Evolutionary conservation across 1,140 invertebrate species (phyloP).

Genomic region (Drepana arcuata): DNA sequence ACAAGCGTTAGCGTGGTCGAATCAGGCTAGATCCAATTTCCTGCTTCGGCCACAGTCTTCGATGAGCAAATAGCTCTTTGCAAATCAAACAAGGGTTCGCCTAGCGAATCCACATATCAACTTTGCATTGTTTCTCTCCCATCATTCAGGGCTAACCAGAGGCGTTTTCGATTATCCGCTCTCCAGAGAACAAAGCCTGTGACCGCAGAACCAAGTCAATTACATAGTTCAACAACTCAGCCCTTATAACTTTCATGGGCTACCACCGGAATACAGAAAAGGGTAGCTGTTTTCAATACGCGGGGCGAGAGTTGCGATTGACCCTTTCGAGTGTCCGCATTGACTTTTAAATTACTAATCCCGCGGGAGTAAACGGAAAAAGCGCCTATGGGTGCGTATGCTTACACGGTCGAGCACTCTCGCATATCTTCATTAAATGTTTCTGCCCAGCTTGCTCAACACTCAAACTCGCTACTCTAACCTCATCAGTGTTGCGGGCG

Average conservation of each 20-base stretch:
- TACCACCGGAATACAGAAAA: constrained; percentile 68
- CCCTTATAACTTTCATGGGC: constrained; percentile 70
- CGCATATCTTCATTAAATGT: constrained; percentile 63
- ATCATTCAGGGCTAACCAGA: constrained; percentile 57
- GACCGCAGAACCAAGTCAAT: constrained; percentile 68
- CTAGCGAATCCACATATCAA: constrained; percentile 65
- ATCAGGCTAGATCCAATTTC: constrained; percentile 56
- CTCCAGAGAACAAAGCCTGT: constrained; percentile 59
- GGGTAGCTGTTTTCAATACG: constrained; percentile 69
- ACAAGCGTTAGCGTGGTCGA: constrained; percentile 51
- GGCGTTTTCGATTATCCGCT: constrained; percentile 68
- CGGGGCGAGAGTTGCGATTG: constrained; percentile 53
- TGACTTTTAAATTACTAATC: constrained; percentile 72
- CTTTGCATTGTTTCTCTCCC: constrained; percentile 63
- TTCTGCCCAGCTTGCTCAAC: constrained; percentile 43
- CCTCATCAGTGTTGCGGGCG: no score
- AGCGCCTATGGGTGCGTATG: constrained; percentile 44
- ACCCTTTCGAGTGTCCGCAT: constrained; percentile 69
- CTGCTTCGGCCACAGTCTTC: constrained; percentile 52
- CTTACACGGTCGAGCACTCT: constrained; percentile 63
- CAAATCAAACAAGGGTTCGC: constrained; percentile 68
- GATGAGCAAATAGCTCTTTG: constrained; percentile 62
- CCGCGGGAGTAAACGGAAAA: constrained; percentile 60
- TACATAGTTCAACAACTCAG: constrained; percentile 71
- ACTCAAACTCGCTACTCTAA: no score